Base-by-base conservation (phyloP, 2,888 invertebrate species). In the Metacarcinus magister region DNA sequence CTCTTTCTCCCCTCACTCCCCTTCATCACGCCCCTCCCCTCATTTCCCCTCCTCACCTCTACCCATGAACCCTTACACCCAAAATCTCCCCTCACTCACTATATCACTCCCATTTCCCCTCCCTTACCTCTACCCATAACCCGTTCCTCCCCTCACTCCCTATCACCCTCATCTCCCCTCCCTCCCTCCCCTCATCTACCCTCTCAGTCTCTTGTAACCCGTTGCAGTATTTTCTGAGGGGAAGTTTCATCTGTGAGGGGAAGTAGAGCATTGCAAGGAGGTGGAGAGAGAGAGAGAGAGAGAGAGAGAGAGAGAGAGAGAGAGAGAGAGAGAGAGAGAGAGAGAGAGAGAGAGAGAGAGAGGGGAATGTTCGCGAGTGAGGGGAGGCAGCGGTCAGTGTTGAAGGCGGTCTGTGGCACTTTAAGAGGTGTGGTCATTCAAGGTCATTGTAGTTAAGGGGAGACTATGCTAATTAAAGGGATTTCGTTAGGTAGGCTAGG, bases 251-350 rank as follows among this genome's bases (percentile, higher is more conserved):
- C 67, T 67, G 89, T 46, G 92, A 92, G 92, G 39, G 48, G 54
- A 32, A 48, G 10, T 23, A 28, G 54, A 48, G 54, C 48, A 5
- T n/a, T 23, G 28, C 46, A 16, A 43, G 90, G 90, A 4, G 44
- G 90, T 16, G 5, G 89, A 2, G 39, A 39, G 39, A 89, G 89
- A 89, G 89, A 89, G 89, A 89, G 89, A 39, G 46, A 92, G 54
- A 48, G 93, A 54, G 92, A 54, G 60, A 93, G 54, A 93, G 39
- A 39, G 92, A 60, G 54, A 48, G 92, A 92, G 48, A 92, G 92
- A 48, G 92, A 28, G 92, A 60, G 39, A 54, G 60, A 60, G 39
- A 75, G 93, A 93, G 39, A 67, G 60, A 60, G 39, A 3, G 39
- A 23, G 75, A 67, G 75, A 67, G 43, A 46, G 48, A 48, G 48